These are phyloP conservation scores for Augochlorella aurata DNA, from an alignment of 2,888 invertebrate species.

Conservation along the genomic window DNA sequence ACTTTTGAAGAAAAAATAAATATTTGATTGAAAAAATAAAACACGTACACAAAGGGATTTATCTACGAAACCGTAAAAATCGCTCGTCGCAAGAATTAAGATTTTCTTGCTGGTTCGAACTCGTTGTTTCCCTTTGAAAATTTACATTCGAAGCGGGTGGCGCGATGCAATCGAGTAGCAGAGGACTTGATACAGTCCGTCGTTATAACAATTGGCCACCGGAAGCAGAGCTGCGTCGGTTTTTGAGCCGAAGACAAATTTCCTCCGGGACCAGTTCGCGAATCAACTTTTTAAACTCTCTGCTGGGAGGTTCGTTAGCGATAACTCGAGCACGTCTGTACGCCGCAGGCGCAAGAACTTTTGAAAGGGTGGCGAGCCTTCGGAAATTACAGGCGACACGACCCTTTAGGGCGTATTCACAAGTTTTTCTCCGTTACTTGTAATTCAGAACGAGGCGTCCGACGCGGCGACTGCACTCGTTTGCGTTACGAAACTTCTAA, in stretches of 20 bases:
- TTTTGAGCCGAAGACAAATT: constrained; percentile 67
- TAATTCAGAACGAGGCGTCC: constrained; percentile 38
- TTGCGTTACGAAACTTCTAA: constrained; percentile 28
- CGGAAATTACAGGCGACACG: constrained; percentile 56
- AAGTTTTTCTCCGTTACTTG: constrained; percentile 46
- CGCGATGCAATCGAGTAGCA: constrained; percentile 5
- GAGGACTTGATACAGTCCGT: not conserved
- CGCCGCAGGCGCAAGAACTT: constrained; percentile 61
- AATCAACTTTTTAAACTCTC: constrained; percentile 73
- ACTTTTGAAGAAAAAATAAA: too few relatives aligned
- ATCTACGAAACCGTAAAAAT: too few relatives aligned
- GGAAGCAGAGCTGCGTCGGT: constrained; percentile 35
- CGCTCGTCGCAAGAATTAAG: not conserved
- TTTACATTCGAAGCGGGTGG: not conserved
- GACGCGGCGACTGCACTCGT: constrained; percentile 30
- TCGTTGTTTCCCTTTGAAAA: not conserved
- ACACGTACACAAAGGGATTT: too few relatives aligned
- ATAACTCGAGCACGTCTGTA: constrained; percentile 66
- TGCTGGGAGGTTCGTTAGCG: constrained; percentile 65
- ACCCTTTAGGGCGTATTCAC: constrained; percentile 54
- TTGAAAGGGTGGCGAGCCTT: constrained; percentile 54
- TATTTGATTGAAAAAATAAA: too few relatives aligned
- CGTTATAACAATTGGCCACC: constrained; percentile 55
- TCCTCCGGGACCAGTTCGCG: constrained; percentile 71
- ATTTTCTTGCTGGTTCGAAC: not conserved